These are phyloP conservation scores for Poecile montanus DNA, from an alignment of 2,797 vertebrate species.

Conservation along the genomic window DNA sequence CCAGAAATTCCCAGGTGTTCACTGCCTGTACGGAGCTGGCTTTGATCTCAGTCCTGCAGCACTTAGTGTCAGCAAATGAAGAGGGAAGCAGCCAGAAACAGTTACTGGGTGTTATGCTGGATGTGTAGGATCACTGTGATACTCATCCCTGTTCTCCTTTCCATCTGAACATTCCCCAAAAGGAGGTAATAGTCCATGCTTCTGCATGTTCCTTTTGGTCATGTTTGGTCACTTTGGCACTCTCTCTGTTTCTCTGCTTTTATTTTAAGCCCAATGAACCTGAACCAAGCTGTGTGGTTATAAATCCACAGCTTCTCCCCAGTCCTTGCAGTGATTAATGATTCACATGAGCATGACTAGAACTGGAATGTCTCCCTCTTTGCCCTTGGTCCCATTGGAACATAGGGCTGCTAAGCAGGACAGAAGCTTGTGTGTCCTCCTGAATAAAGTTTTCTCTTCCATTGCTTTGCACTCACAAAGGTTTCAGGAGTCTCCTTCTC, in stretches of 20 bases:
- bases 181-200: not conserved
- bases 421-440: not conserved
- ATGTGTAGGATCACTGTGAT: not conserved
- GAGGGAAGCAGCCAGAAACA: not conserved
- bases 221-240: not conserved
- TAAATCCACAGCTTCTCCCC: not conserved
- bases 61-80: not conserved
- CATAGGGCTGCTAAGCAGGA: not conserved
- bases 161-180: accelerated
- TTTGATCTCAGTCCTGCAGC: not conserved
- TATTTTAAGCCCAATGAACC: not conserved
- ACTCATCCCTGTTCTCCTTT: not conserved
- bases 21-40: not conserved
- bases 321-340: conserved; percentile 22
- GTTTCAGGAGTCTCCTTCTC: not conserved
- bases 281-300: not conserved
- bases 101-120: not conserved
- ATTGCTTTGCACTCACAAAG: not conserved
- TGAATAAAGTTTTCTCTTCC: not conserved
- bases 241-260: not conserved
- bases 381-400: not conserved
- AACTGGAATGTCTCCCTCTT: conserved; percentile 18
- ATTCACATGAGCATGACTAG: conserved; percentile 47
- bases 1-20: not conserved
- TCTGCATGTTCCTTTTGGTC: not conserved